Base-by-base conservation (phyloP, 2,113 vertebrate species). In the Lathamus discolor region DNA sequence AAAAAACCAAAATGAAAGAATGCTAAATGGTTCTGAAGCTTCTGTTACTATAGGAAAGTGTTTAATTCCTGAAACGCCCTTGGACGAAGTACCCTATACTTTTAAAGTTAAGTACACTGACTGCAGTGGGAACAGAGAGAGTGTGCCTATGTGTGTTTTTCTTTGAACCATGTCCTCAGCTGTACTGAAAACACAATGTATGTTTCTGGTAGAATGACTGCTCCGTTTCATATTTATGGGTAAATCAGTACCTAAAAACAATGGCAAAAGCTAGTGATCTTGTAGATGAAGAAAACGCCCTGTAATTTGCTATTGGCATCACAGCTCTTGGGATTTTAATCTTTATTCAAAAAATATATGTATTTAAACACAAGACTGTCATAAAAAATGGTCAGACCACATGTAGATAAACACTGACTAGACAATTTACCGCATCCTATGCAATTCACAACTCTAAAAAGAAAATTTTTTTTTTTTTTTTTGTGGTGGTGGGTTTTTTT, bases 241-340 rank as follows among this genome's bases (percentile, higher is more conserved):
- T 97, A 98, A 97, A 97, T 96, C 97, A 97, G 97, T 96, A 94
- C 95, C 85, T 92, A 82, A 97, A 97, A 94, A 90, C 95, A 97
- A 97, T 97, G 96, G 92, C 96, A 94, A 97, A 98, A 98, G 68
- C 96, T 97, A 98, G 97, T 97, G 96, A 98, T 98, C 97, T 97
- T 93, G 97, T 87, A 97, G 96, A 97, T 90, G 96, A 95, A 92
- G 97, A 97, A 97, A 98, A 98, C 97, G 77, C 98, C 98, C 98
- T 98, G 73, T 97, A 97, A 98, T 98, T 98, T 98, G 59, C 97
- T 91, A 88, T 88, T 98, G 97, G 94, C 96, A 97, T 91, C 64
- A 73, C 57, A 97, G n/a, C 92, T 97, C 94, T 86, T 97, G 95
- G 95, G 95, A 97, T 97, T 98, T 98, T 96, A 97, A 96, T 97